Base-by-base conservation (phyloP, 2,888 invertebrate genomes). In the Drosophila anomelani region DNA sequence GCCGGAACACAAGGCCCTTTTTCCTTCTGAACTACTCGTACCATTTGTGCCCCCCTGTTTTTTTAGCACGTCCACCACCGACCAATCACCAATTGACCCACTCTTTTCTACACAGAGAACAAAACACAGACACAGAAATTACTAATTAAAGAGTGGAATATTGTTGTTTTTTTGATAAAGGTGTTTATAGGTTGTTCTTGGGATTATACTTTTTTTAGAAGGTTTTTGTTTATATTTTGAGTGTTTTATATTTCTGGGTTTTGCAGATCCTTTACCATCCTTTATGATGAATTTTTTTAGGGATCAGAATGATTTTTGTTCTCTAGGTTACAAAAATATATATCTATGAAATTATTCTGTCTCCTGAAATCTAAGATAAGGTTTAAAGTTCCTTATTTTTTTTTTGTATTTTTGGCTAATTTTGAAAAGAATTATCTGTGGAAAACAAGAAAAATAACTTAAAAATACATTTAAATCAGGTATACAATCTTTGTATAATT, bases 91-190 rank as follows among this genome's bases (percentile, higher is more conserved):
- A 47, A 47, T 23, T 51, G 60, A 49, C 39, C n/a, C 43, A 54
- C 20, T 43, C 29, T 34, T 51, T 34, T 51, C 34, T 60, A 43
- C 64, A 64, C 64, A 44, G 61, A 51, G 51, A 51, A 20, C 51
- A 51, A 51, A 51, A 51, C 13, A 20, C n/a, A 20, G 2, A 17
- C 20, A 51, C 20, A 29, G 61, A 59, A 39, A 13, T 3, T 23
- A 15, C 6, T 32, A 4, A 8, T 5, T 8, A 36, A 34, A 2
- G 3, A 3, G 7, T 1, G 9, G 0, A 13, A 49, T 49, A 17
- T 29, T 29, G 13, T 23, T 38, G 5, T n/a, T n/a, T n/a, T n/a
- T n/a, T n/a, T n/a, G n/a, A n/a, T n/a, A n/a, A n/a, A n/a, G n/a
- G n/a, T n/a, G n/a, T n/a, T n/a, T n/a, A n/a, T n/a, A n/a, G n/a